Conservation (phyloP, 2,888 invertebrate species). For the Pheosia tremula region DNA sequence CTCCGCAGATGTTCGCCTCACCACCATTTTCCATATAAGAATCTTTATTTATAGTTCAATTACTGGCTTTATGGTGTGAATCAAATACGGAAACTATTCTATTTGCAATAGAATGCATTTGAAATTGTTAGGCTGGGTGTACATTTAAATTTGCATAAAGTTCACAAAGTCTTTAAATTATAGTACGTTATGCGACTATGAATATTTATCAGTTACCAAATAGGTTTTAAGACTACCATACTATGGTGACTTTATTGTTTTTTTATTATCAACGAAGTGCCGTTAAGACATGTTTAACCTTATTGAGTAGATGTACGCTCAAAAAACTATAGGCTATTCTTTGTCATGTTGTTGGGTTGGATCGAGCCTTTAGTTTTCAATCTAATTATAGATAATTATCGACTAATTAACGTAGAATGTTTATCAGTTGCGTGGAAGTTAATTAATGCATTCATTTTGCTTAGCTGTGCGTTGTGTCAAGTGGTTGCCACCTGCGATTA, state of each 20-base stretch:
- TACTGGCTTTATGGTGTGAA: slow-evolving; percentile 30
- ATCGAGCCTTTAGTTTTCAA: not conserved
- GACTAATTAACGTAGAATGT: too few species aligned
- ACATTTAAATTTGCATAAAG: not conserved
- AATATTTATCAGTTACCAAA: not conserved
- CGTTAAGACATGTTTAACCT: not conserved
- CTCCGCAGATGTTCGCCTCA: not conserved
- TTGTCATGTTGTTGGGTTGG: not conserved
- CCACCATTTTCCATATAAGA: slow-evolving; percentile 10
- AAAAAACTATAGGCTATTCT: not conserved
- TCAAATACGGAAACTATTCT: slow-evolving; percentile 26
- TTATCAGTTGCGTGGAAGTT: too few species aligned
- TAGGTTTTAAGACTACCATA: not conserved
- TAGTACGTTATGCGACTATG: not conserved
- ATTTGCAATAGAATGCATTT: slow-evolving; percentile 14
- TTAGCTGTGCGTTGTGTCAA: too few species aligned
- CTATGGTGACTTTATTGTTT: not conserved
- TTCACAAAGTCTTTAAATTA: not conserved
- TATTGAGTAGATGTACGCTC: not conserved
- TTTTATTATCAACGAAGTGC: not conserved
- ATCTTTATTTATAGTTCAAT: slow-evolving; percentile 40
- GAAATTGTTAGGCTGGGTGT: slow-evolving; percentile 19
- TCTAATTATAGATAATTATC: too few species aligned
- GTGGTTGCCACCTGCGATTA: too few species aligned
- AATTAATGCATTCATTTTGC: too few species aligned